Percentiles rank a stretch among this genome's conserved stretches.
Evolutionary conservation across 2,113 vertebrate species (phyloP).

Genomic region (Ptychochromis oligacanthus): DNA sequence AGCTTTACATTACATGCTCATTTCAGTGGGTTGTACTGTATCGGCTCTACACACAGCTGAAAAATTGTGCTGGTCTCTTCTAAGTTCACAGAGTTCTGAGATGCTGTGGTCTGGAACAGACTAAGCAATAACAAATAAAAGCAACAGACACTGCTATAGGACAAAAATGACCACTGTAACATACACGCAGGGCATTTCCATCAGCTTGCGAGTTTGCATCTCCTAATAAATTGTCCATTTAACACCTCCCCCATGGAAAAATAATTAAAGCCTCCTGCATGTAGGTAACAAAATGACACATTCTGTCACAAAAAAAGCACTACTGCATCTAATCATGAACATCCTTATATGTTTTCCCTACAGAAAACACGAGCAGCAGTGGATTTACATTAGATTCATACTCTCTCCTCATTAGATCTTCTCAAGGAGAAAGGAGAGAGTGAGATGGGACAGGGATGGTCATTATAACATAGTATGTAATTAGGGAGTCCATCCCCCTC

Average conservation of each 20-base stretch:
- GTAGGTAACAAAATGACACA: neutral
- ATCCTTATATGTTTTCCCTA: constrained; percentile 10
- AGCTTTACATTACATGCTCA: neutral
- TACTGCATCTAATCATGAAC: neutral
- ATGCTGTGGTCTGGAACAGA: constrained; percentile 4
- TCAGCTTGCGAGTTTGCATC: neutral
- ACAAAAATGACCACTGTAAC: neutral
- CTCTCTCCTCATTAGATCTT: constrained; percentile 48
- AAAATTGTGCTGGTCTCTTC: neutral
- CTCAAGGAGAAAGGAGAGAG: constrained; percentile 20
- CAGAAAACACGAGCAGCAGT: constrained; percentile 20
- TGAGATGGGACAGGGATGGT: constrained; percentile 36
- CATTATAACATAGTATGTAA: constrained; percentile 64
- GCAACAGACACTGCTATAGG: neutral
- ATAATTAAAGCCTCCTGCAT: neutral
- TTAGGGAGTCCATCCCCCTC: constrained; percentile 52
- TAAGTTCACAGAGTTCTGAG: constrained; percentile 1
- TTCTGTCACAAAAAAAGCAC: neutral
- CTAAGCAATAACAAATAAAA: constrained; percentile 39
- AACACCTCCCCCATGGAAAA: neutral
- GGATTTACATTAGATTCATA: constrained; percentile 26
- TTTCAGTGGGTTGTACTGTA: neutral
- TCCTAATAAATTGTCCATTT: neutral
- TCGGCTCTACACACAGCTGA: neutral
- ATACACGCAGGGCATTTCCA: neutral